Base-by-base conservation (phyloP, 2,888 invertebrate species). In the Apamea sordens region DNA sequence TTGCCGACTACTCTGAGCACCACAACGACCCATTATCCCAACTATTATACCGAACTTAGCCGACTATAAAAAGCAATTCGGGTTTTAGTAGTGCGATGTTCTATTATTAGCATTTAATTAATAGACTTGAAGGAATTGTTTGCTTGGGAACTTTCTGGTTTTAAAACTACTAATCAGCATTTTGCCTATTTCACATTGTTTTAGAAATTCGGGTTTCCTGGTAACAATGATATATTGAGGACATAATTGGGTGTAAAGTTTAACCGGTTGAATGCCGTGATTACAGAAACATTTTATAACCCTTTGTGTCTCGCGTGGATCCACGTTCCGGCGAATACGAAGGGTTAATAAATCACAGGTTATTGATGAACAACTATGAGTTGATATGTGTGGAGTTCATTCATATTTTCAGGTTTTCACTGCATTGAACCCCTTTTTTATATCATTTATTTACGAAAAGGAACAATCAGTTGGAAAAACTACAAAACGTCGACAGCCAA, bases 21-120 rank as follows among this genome's bases (percentile, higher is more conserved):
- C 82, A 74, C 82, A 82, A 80, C 75, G 82, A 74, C 67, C 80
- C 74, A 80, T 82, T 80, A 82, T 68, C 59, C 82, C n/a, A 82
- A 82, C 74, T 80, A 82, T 82, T 74, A 82, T 82, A 82, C 74
- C 82, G 53, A 80, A 80, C 82, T 80, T 67, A 80, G 67, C 50
- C 74, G 13, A 61, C 80, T 61, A 61, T 80, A 80, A 80, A 80
- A 80, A 81, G 80, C 74, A 74, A 67, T 82, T 80, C 80, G 82
- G 74, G 59, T 82, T 61, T 80, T 41, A 41, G 50, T 74, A 18
- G 65, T 44, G 13, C 41, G 44, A 53, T 80, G 64, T 24, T 71
- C 64, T 36, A 53, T 61, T 80, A 64, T 79, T 64, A 81, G 65
- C 59, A 50, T 73, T 81, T 80, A 59, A 79, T 72, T 79, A 80